Conservation (phyloP, 2,888 invertebrate species). For the Sinohyriopsis cumingii region DNA sequence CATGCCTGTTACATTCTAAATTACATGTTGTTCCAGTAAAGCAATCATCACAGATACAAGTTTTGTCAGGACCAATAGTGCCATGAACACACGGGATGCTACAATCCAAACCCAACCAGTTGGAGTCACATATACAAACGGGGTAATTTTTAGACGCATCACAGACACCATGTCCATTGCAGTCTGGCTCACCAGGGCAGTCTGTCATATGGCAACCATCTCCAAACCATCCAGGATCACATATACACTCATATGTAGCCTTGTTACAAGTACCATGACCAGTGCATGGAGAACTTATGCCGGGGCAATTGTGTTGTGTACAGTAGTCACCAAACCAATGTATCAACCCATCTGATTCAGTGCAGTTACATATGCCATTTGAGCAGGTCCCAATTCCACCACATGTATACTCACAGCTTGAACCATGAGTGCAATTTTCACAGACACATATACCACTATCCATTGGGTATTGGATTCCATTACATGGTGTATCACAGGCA, state of each 20-base stretch:
- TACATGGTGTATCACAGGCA: conserved; percentile 51
- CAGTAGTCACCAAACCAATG: conserved; percentile 31
- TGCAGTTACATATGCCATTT: conserved; percentile 23
- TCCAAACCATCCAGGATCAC: conserved; percentile 50
- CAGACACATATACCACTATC: conserved; percentile 47
- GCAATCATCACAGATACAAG: conserved; percentile 43
- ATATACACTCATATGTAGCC: conserved; percentile 47
- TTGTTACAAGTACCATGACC: conserved; percentile 29
- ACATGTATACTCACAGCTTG: conserved; percentile 31
- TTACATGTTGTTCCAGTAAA: conserved; percentile 43
- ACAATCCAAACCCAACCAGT: conserved; percentile 54
- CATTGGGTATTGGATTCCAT: conserved; percentile 50
- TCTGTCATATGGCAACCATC: conserved; percentile 48
- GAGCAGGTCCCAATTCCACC: conserved; percentile 36
- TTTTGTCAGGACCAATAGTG: conserved; percentile 16
- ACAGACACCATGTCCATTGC: conserved; percentile 46
- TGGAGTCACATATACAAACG: conserved; percentile 38
- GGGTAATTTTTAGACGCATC: conserved; percentile 38
- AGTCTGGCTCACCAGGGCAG: conserved; percentile 54
- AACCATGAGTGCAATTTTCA: conserved; percentile 24
- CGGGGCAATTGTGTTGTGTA: conserved; percentile 51
- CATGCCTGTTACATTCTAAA: conserved; percentile 34
- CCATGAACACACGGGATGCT: conserved; percentile 42
- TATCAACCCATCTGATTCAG: conserved; percentile 5
- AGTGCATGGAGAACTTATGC: conserved; percentile 41